Base-by-base conservation (phyloP, 2,797 vertebrate genomes). In the Macroramphosus scolopax region DNA sequence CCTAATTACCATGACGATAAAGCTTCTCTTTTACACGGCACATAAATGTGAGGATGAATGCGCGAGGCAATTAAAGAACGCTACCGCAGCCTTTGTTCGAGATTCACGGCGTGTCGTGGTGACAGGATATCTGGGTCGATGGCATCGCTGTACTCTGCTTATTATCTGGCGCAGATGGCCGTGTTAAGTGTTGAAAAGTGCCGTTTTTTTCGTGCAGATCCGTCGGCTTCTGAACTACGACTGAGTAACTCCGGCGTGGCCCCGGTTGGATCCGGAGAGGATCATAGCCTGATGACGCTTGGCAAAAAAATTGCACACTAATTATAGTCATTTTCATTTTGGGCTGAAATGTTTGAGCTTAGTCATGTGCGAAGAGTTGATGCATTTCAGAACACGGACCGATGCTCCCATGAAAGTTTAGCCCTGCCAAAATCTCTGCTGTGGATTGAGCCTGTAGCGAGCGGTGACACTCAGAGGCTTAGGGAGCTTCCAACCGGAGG, bases 251-350 rank as follows among this genome's bases (percentile, higher is more conserved):
- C 49, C 51, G 24, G 49, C 18, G 8, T 17, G 40, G 44, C 56
- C 32, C 44, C 47, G 31, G 71, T 64, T 38, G 51, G 71, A 75
- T 82, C 63, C 35, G 2, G 34, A 59, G 74, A 63, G 70, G 72
- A 73, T 74, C 71, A 64, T 43, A 67, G 68, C 60, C 75, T 68
- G 53, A 76, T 69, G 77, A 80, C 79, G 67, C 75, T 80, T 75
- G 77, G 73, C 80, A 84, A 81, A n/a, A n/a, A n/a, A 84, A 77
- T 66, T 72, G 67, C 72, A 68, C 48, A 40, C 80, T 87, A 88
- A 88, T 89, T 87, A 87, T 78, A 80, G 76, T 84, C 80, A 75
- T 87, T 87, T 85, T 86, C 72, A 78, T 81, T 89, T 83, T 81
- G 67, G 78, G 73, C 70, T 67, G 66, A 79, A 81, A 68, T 43